These are phyloP conservation scores for Oxystoma pomonae DNA, from an alignment of 2,888 invertebrate genomes.

Conservation along the genomic window DNA sequence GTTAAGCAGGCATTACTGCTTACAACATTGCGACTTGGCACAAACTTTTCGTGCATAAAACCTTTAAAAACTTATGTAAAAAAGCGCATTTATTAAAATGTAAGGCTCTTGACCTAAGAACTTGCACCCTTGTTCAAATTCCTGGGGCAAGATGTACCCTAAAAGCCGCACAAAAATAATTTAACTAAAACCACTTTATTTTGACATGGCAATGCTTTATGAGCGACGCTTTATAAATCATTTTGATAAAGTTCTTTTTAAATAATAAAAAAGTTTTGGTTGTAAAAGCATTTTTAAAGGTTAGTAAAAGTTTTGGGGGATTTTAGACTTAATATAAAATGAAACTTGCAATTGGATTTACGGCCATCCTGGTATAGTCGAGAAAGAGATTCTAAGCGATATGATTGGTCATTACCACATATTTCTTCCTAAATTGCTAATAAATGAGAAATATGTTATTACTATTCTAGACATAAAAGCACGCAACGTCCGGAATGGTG, in stretches of 20 bases:
- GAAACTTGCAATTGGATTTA: not conserved
- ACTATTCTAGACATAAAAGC: too few relatives aligned
- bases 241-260: not conserved
- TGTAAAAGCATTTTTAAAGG: not conserved
- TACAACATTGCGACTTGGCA: too few relatives aligned
- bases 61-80: too few relatives aligned
- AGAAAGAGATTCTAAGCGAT: too few relatives aligned
- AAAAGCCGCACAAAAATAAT: not conserved
- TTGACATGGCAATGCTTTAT: not conserved
- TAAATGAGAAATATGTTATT: too few relatives aligned
- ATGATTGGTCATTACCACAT: too few relatives aligned
- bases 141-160: not conserved
- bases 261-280: not conserved
- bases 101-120: not conserved
- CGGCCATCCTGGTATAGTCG: too few relatives aligned
- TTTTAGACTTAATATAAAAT: not conserved
- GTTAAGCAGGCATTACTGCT: too few relatives aligned
- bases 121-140: not conserved
- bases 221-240: not conserved
- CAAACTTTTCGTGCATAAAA: too few relatives aligned
- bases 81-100: too few relatives aligned
- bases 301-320: not conserved
- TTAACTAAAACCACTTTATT: not conserved
- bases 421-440: too few relatives aligned
- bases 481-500: too few relatives aligned